phyloP scores from a whole-genome alignment of 2,113 vertebrate genomes.

The Chlorodrepanis virens region DNA sequence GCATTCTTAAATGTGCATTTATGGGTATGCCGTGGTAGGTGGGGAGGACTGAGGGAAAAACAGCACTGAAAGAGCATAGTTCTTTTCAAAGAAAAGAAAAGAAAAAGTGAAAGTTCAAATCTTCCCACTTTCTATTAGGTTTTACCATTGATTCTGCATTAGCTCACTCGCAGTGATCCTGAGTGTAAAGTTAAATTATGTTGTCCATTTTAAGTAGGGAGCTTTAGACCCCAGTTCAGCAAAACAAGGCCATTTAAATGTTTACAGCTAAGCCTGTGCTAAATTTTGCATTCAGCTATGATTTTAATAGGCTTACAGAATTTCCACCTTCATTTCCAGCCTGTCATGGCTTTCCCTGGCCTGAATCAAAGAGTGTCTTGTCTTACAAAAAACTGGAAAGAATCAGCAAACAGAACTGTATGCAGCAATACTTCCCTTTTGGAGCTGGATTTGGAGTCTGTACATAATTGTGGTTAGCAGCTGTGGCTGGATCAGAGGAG shows the following conservation, averaged over 20 bases:
- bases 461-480: not conserved
- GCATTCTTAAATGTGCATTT: not conserved
- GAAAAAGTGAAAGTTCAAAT: slow-evolving; percentile 1
- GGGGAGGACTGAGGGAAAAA: not conserved
- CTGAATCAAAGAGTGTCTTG: not conserved
- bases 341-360: not conserved
- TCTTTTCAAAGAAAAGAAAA: not conserved
- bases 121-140: slow-evolving; percentile 6
- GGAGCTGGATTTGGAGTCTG: not conserved
- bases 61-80: not conserved
- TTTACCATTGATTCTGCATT: slow-evolving; percentile 2
- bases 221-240: not conserved
- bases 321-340: not conserved
- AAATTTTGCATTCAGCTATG: not conserved
- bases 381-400: not conserved
- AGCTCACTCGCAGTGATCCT: not conserved
- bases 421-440: not conserved
- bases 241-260: not conserved
- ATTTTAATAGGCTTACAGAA: not conserved
- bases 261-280: not conserved
- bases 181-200: slow-evolving; percentile 13
- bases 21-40: not conserved
- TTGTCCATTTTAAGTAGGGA: not conserved
- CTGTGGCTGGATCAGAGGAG: not conserved
- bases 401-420: not conserved